These are phyloP conservation scores for Coenobita brevimanus DNA, from an alignment of 1,140 invertebrate species.

Conservation along the genomic window DNA sequence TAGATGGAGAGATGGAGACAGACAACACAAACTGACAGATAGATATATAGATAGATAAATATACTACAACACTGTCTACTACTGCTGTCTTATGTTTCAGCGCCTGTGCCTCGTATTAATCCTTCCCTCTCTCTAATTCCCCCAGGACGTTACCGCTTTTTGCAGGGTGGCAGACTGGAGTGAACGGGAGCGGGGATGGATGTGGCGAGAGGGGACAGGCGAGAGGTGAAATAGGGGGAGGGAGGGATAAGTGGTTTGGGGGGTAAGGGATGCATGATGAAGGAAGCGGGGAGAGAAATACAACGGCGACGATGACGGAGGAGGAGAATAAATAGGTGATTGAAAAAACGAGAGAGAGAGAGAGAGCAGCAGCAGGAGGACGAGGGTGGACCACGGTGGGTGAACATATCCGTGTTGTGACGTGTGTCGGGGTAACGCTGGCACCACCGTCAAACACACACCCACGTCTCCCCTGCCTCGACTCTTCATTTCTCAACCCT, in stretches of 20 bases:
- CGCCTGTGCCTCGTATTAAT: background rate
- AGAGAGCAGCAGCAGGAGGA: background rate
- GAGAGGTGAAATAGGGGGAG: background rate
- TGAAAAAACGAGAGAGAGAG: no score
- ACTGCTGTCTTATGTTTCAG: background rate
- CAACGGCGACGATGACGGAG: background rate
- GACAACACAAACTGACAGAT: no score
- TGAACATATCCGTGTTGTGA: conserved; percentile 45
- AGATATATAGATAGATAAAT: no score
- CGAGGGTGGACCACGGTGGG: background rate
- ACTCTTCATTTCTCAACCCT: conserved; percentile 11
- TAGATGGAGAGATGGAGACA: no score
- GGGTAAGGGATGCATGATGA: background rate
- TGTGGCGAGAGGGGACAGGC: background rate
- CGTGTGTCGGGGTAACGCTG: conserved; percentile 44
- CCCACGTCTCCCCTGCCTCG: conserved; percentile 20
- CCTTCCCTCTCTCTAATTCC: no score
- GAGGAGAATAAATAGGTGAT: background rate
- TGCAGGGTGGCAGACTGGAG: no score
- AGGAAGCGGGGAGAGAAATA: background rate
- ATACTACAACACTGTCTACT: no score
- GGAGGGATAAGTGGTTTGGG: no score
- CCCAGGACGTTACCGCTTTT: no score
- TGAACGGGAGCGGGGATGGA: background rate
- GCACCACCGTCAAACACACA: conserved; percentile 26